Evolutionary conservation across 2,113 vertebrate genomes (phyloP).

Genomic region (Upupa epops): DNA sequence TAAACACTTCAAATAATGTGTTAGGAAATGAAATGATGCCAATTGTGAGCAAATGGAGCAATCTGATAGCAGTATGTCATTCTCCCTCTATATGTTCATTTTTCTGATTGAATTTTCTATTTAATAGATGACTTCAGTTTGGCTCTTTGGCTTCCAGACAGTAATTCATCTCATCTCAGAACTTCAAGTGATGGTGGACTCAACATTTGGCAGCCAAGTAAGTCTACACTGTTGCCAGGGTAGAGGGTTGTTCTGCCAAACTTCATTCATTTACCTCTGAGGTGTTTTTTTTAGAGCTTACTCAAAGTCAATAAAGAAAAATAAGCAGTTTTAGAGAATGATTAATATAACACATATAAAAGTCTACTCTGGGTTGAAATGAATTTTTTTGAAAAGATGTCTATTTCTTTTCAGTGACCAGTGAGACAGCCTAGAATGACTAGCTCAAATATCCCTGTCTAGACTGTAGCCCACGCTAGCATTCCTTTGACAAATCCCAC

Average conservation of each 20-base stretch:
- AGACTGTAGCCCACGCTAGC: constrained; percentile 6
- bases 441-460: constrained; percentile 31
- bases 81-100: neutral
- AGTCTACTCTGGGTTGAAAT: neutral
- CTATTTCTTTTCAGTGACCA: constrained; percentile 2
- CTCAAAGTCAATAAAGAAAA: constrained; percentile 13
- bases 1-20: neutral
- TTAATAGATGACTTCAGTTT: constrained; percentile 36
- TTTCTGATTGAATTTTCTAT: neutral
- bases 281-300: neutral
- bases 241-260: constrained; percentile 2
- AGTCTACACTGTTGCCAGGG: neutral
- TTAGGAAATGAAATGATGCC: constrained; percentile 18
- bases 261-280: neutral
- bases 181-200: neutral
- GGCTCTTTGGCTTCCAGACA: neutral
- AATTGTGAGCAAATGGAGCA: constrained; percentile 1
- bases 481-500: constrained; percentile 16
- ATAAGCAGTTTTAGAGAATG: neutral
- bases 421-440: neutral
- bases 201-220: constrained; percentile 34
- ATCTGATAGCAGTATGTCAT: neutral
- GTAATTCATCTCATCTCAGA: constrained; percentile 12
- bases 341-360: neutral
- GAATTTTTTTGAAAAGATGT: neutral